Evolutionary conservation across 2,888 invertebrate species (phyloP).

Genomic region (Caenorhabditis plicata): DNA sequence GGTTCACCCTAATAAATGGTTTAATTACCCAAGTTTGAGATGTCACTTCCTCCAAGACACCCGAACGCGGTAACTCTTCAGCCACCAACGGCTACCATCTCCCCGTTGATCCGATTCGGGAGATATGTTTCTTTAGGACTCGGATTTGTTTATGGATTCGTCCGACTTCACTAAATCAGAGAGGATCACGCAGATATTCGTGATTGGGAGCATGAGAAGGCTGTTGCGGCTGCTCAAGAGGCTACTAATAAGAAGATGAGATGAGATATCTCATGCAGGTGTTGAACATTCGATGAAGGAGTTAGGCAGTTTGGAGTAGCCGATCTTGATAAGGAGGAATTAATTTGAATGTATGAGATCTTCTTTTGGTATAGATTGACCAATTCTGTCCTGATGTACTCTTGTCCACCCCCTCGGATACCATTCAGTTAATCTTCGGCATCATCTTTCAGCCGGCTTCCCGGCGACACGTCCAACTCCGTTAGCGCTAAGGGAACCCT

Average conservation of each 20-base stretch:
- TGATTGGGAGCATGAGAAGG: slow-evolving; percentile 64
- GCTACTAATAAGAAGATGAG: slow-evolving; percentile 61
- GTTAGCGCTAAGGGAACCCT: no score
- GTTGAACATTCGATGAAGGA: slow-evolving; percentile 61
- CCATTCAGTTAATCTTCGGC: no score
- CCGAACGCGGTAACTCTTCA: slow-evolving; percentile 59
- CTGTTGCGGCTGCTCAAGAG: slow-evolving; percentile 57
- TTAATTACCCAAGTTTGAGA: no score
- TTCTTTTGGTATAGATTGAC: no score
- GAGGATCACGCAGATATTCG: slow-evolving; percentile 64
- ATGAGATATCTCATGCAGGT: slow-evolving; percentile 64
- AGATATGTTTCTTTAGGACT: slow-evolving; percentile 61
- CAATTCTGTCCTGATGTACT: no score
- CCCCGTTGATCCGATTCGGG: slow-evolving; percentile 61
- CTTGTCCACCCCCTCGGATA: no score
- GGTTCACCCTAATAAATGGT: no score
- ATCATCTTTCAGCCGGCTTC: no score
- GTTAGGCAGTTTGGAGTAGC: slow-evolving; percentile 62
- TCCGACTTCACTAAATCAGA: slow-evolving; percentile 56
- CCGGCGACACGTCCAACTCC: no score
- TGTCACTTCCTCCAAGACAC: slow-evolving; percentile 50
- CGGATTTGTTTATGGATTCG: slow-evolving; percentile 57
- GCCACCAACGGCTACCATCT: slow-evolving; percentile 61
- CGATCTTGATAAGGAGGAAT: slow-evolving; percentile 63
- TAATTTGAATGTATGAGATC: no score